Conservation (phyloP, 1,140 invertebrate genomes). For the Drosophila virilis region DNA sequence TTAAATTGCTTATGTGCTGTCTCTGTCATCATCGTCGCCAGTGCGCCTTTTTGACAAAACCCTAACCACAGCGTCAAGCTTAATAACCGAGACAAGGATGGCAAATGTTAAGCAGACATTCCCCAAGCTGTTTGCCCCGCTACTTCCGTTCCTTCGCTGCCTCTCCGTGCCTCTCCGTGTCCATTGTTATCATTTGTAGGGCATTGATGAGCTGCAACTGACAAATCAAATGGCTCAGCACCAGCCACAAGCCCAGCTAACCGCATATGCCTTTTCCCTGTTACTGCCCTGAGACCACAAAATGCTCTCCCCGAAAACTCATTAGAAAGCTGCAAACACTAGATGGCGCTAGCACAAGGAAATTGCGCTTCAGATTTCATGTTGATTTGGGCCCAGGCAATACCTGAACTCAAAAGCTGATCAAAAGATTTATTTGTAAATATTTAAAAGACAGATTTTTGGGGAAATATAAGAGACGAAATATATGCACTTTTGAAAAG, state of each 20-base stretch:
- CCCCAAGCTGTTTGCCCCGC: not conserved
- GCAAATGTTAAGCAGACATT: constrained; percentile 28
- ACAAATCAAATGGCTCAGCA: constrained; percentile 41
- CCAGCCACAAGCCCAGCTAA: constrained; percentile 8
- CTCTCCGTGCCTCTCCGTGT: not conserved
- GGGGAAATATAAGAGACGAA: no score
- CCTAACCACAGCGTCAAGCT: constrained; percentile 44
- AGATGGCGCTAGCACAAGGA: constrained; percentile 10
- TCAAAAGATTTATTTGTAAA: no score
- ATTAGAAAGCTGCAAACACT: constrained; percentile 29
- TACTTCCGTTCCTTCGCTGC: not conserved
- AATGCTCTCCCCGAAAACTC: constrained; percentile 26
- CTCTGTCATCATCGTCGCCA: constrained; percentile 20
- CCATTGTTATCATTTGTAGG: constrained; percentile 17
- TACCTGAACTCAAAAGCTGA: not conserved
- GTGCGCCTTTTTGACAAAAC: constrained; percentile 11
- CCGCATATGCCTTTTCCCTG: constrained; percentile 4
- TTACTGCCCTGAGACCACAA: constrained; percentile 15
- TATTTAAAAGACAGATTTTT: no score
- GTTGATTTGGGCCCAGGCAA: not conserved
- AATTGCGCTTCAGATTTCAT: constrained; percentile 13
- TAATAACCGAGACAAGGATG: constrained; percentile 62
- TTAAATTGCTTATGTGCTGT: constrained; percentile 70
- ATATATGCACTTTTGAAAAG: no score
- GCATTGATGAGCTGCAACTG: constrained; percentile 49